Evolutionary conservation across 2,888 invertebrate species (phyloP), one percentile per base, ranked within the genome.

Genomic region (Taenaris catops): DNA sequence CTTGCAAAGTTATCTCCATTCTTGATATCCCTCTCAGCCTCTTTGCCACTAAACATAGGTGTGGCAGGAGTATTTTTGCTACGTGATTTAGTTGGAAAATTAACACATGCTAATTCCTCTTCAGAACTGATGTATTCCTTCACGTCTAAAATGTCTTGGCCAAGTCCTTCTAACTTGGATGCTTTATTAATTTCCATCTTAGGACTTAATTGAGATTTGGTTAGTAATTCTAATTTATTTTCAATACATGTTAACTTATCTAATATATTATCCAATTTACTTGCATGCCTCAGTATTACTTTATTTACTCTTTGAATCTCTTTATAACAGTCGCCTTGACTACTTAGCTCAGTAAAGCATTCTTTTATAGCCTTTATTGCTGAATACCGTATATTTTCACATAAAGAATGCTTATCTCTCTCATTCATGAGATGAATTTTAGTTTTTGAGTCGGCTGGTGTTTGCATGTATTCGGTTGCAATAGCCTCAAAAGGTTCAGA

Each of bases 371-470:
- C 62, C 7, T 63, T 59, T 19, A 80, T 38, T n/a, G 84, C 53
- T 1, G 84, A 81, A 8, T 51, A 49, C 48, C 57, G 65, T 39
- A 84, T 68, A 41, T 62, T 72, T 34, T 83, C 74, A 41, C 56
- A 65, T 12, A 86, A 62, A 17, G 58, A 42, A 27, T 61, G 53
- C 48, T 72, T 83, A 19, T 81, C 81, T 41, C 55, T 58, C 6
- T 75, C 73, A 32, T 74, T 75, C 80, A 83, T 84, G 11, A 84
- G 58, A 46, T 78, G 73, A 47, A 81, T 63, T 69, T 83, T 83
- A 37, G 83, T 73, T 45, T 62, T 70, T 5, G 59, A 55, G 6
- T 73, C 66, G 7, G 59, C 64, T 20, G 48, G 35, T 8, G 50
- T 38, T 9, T 63, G 53, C 19, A 56, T 53, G n/a, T 62, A 46